phyloP scores from a whole-genome alignment of 2,888 invertebrate genomes.

The Conistra vaccinii region DNA sequence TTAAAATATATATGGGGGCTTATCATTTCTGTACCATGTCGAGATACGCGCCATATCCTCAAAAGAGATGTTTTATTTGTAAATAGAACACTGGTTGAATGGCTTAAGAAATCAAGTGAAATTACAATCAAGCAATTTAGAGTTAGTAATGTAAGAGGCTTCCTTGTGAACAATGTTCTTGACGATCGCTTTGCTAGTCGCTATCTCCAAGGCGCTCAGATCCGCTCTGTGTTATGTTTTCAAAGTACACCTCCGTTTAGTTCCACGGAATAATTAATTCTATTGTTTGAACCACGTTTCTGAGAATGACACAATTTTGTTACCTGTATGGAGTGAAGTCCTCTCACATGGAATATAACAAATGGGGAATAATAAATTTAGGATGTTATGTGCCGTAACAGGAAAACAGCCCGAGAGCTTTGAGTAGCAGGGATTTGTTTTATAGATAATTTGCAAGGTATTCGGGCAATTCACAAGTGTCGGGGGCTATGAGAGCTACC shows the following conservation, averaged over 20 bases:
- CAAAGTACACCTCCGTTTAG: slow-evolving; percentile 47
- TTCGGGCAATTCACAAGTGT: slow-evolving; percentile 27
- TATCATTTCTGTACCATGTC: background rate
- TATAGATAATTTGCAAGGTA: slow-evolving; percentile 30
- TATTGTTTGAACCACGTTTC: slow-evolving; percentile 56
- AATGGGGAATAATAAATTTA: slow-evolving; percentile 63
- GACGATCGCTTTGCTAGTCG: slow-evolving; percentile 31
- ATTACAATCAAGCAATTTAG: slow-evolving; percentile 29
- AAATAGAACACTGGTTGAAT: background rate
- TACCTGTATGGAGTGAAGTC: slow-evolving; percentile 35
- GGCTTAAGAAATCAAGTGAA: slow-evolving; percentile 12
- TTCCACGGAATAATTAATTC: slow-evolving; percentile 61
- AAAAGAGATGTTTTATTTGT: background rate
- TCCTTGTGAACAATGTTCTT: slow-evolving; percentile 34
- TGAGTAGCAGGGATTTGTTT: slow-evolving; percentile 32
- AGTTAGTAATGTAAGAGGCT: slow-evolving; percentile 22
- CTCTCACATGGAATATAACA: slow-evolving; percentile 21
- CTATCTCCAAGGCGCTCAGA: slow-evolving; percentile 41
- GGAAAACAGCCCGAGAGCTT: slow-evolving; percentile 10
- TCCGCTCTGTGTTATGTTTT: slow-evolving; percentile 49
- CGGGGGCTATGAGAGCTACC: slow-evolving; percentile 4
- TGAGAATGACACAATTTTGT: slow-evolving; percentile 51
- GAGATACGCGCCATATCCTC: too few relatives aligned
- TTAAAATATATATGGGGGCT: background rate
- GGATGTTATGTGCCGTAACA: slow-evolving; percentile 30